Evolutionary conservation across 2,113 vertebrate genomes (phyloP).

Genomic region (Channa argus): DNA sequence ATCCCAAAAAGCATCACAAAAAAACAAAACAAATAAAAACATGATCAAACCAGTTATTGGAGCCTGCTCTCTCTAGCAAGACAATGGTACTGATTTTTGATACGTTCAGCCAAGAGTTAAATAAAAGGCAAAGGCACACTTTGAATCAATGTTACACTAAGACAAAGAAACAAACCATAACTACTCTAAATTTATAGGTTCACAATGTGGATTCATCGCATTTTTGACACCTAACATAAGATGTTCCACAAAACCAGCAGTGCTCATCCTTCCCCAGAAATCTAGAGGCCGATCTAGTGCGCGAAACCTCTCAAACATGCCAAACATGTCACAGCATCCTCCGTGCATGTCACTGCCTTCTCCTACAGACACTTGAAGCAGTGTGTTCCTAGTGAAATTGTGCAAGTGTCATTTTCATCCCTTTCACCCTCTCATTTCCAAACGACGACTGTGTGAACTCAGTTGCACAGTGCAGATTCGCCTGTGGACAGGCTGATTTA

Average conservation of each 20-base stretch:
- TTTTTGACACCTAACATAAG: no score
- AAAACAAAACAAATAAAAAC: no score
- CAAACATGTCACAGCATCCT: conserved; percentile 34
- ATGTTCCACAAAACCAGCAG: not conserved
- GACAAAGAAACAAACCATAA: not conserved
- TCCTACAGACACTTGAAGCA: conserved; percentile 2
- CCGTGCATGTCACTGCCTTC: not conserved
- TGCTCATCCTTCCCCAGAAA: conserved; percentile 16
- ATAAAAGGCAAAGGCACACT: not conserved
- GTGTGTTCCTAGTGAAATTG: not conserved
- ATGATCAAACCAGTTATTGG: no score
- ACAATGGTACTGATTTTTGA: no score
- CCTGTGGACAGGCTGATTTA: conserved; percentile 30
- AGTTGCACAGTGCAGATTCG: not conserved
- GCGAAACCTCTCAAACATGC: conserved; percentile 8
- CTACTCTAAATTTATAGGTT: not conserved
- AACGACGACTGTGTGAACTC: conserved; percentile 4
- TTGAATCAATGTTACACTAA: not conserved
- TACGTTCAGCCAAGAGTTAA: no score
- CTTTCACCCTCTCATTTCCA: not conserved
- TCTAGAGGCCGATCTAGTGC: not conserved
- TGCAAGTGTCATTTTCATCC: not conserved
- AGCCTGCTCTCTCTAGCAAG: no score
- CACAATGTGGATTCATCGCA: no score
- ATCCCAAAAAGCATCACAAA: not conserved